Base-by-base conservation (phyloP, 2,113 vertebrate genomes). In the Clarias magur region DNA sequence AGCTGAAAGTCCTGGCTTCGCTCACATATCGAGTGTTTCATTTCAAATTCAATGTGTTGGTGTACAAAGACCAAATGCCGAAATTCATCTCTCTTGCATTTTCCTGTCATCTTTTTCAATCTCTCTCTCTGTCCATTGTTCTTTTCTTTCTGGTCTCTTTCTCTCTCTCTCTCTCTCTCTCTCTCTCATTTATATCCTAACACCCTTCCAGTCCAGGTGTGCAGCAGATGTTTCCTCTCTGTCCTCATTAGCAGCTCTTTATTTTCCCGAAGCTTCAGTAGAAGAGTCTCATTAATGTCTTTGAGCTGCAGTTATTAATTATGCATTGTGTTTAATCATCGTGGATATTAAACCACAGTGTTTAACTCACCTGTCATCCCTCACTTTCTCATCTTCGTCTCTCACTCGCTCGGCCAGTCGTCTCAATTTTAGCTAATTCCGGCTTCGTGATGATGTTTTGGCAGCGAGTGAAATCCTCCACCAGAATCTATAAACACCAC, bases 191-290 rank as follows among this genome's bases (percentile, higher is more conserved):
- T 75, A 48, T 75, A 21, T 54, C 48, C 48, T 54, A 53, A 76
- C 73, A 53, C 42, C 48, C 42, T n/a, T n/a, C 23, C 42, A 78
- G 42, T 23, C 73, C 73, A 78, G 73, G 25, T 78, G 73, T 54
- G 73, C n/a, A 11, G 12, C 73, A 78, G 73, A 78, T 78, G 73
- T 78, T 78, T 78, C 15, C 42, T 53, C 21, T 78, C 42, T 15
- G 73, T 78, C 54, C 42, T 54, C 73, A 78, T 78, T 78, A 54
- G 13, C 73, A 25, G 73, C 48, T 53, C 42, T 78, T 78, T 78
- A 48, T 53, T 54, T 54, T 54, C 48, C 23, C 13, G 21, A 78
- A 54, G 73, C 25, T 78, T 78, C 73, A 78, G 73, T n/a, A 78
- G 73, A n/a, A 78, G 73, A 76, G 73, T 13, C 68, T 72, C 68